Base-by-base conservation (phyloP, 2,113 vertebrate species). In the Leucopternis melanops region DNA sequence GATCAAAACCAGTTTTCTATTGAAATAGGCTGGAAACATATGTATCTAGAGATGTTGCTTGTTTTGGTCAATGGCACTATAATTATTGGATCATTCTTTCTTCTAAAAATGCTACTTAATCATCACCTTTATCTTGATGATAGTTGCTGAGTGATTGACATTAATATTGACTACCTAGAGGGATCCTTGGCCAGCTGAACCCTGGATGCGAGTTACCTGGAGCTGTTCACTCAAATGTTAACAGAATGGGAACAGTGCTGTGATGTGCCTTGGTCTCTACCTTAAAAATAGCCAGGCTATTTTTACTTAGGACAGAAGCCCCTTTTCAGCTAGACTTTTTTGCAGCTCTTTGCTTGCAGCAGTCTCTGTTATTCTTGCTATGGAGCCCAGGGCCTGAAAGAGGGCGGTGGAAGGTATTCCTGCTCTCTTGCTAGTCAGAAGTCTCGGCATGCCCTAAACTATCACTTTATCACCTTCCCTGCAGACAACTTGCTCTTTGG, bases 31-130 rank as follows among this genome's bases (percentile, higher is more conserved):
- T 61, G 21, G 26, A 77, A 72, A 58, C 7, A 8, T 6, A 1
- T 0, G 0, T 58, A 8, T 50, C 22, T 27, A 52, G 52, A 40
- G 21, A 36, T 44, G 32, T 9, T 4, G 2, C 5, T 61, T 69
- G 17, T 65, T 92, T 83, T 58, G 8, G 10, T 77, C 12, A 16
- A 5, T 54, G n/a, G 29, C 23, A 10, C 50, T 84, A 1, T 45
- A 58, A 71, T 62, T 49, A 50, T 5, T 58, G 10, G 14, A 13
- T 74, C 4, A 3, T 38, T 84, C 5, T 63, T 81, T 86, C 11
- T 79, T 74, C 32, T 23, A 4, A 62, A 73, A 88, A 57, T 49
- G 10, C 22, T 36, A 23, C 6, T 67, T 59, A 65, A 65, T 14
- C 3, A 5, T 90, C 70, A 71, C 8, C n/a, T 52, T 79, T 63